Conservation (phyloP, 1,140 invertebrate species). For the Cyrtorhinus lividipennis region DNA sequence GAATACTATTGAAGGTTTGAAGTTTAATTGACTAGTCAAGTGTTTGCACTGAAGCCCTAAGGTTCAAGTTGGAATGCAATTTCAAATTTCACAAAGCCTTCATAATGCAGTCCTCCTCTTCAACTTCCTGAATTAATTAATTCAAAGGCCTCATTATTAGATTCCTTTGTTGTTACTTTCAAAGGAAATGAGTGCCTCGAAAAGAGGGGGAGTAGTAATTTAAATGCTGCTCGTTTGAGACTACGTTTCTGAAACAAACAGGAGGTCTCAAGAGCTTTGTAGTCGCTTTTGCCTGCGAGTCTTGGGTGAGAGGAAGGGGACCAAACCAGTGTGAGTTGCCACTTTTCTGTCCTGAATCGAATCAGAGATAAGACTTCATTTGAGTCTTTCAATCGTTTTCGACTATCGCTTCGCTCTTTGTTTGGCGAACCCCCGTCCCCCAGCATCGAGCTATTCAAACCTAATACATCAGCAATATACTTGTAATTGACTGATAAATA, state of each 20-base stretch:
- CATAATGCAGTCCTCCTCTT: neutral
- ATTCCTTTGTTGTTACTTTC: neutral
- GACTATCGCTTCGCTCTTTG: neutral
- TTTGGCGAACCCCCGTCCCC: too few species aligned
- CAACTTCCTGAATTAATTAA: constrained; percentile 6
- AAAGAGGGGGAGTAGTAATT: neutral
- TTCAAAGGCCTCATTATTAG: neutral
- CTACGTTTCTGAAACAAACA: neutral
- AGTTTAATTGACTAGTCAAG: too few species aligned
- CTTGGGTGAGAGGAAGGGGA: neutral
- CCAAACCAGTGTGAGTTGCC: too few species aligned
- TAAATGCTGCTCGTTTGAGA: constrained; percentile 5
- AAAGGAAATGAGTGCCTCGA: neutral
- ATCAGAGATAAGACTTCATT: neutral
- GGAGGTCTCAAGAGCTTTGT: neutral
- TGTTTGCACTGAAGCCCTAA: neutral
- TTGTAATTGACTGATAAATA: too few species aligned
- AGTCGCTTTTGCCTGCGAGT: neutral
- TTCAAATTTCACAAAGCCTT: neutral
- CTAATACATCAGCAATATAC: too few species aligned
- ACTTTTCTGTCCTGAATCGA: too few species aligned
- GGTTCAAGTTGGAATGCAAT: neutral
- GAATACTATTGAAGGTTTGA: too few species aligned
- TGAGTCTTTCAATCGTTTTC: neutral
- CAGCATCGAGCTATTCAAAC: too few species aligned